Conservation (phyloP, 2,888 invertebrate genomes). For the Acanthopleura granulata region DNA sequence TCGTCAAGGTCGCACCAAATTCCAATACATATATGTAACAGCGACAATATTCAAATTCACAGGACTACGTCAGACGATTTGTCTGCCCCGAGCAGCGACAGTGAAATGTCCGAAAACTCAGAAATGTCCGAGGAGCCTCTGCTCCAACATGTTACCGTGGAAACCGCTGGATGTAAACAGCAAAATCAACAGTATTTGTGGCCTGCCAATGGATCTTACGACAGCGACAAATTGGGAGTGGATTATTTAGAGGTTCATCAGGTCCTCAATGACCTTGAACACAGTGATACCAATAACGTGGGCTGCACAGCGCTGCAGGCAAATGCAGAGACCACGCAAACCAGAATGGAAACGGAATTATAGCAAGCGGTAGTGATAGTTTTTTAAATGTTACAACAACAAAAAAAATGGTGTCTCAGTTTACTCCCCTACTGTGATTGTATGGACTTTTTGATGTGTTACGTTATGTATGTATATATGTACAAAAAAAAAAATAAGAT, state of each 20-base stretch:
- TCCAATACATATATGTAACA: conserved; percentile 1
- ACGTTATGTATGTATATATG: too few species aligned
- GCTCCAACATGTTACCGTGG: background rate
- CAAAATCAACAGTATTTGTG: background rate
- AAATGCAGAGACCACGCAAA: background rate
- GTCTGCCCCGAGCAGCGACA: background rate
- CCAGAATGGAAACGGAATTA: background rate
- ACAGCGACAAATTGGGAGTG: background rate
- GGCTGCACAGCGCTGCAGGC: background rate
- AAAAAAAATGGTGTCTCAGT: too few species aligned
- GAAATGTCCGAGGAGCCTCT: background rate
- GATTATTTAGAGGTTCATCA: background rate
- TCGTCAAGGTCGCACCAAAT: background rate
- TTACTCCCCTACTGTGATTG: too few species aligned
- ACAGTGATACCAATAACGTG: background rate
- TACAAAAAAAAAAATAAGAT: too few species aligned
- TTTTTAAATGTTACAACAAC: too few species aligned
- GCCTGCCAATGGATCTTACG: background rate
- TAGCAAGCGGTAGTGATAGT: background rate
- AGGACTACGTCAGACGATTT: background rate
- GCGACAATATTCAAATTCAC: conserved; percentile 2
- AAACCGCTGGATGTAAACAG: background rate
- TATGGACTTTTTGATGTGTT: too few species aligned
- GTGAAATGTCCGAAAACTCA: background rate
- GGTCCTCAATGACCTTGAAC: background rate